Evolutionary conservation across 2,113 vertebrate genomes (phyloP), one percentile per base, ranked within the genome.

Genomic region (Melanocharis versteri): DNA sequence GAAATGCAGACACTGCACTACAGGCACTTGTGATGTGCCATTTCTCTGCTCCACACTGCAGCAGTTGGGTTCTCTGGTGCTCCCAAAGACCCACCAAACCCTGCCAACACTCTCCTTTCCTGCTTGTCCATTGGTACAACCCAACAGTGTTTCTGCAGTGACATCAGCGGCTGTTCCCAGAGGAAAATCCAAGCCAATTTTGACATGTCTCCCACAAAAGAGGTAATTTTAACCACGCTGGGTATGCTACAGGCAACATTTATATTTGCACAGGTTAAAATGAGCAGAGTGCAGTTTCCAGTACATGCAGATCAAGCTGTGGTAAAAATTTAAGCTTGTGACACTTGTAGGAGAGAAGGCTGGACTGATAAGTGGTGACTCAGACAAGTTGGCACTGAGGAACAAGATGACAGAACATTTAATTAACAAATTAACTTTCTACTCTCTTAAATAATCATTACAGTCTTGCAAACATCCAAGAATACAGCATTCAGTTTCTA

Each of bases 351-450:
- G 48, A 91, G 75, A 64, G 54, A 66, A 73, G 54, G 86, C 39
- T 90, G 77, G 44, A 86, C 91, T 97, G 87, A 13, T 86, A 81
- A 87, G 71, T 70, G 77, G 80, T 95, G 94, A 95, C 83, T 96
- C 78, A 90, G 85, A 87, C 22, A 90, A 81, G 78, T 56, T 94
- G 96, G 79, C 94, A 92, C 88, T 77, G 75, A 96, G 76, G 35
- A 95, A 42, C 47, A 79, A 87, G 69, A 76, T 91, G 88, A 97
- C 72, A 89, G 91, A 93, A 79, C 80, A 54, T 86, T 89, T 93
- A 96, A 96, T 97, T 95, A 97, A 87, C 65, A 83, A 90, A 87
- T 94, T 93, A 90, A 77, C 88, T 85, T 90, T 94, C 90, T 87
- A 62, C 47, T 92, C 69, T 84, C 87, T 95, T 94, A 95, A 95